These are phyloP conservation scores for Sylvicapra grimmia DNA, from an alignment of 2,113 vertebrate genomes.

Conservation along the genomic window DNA sequence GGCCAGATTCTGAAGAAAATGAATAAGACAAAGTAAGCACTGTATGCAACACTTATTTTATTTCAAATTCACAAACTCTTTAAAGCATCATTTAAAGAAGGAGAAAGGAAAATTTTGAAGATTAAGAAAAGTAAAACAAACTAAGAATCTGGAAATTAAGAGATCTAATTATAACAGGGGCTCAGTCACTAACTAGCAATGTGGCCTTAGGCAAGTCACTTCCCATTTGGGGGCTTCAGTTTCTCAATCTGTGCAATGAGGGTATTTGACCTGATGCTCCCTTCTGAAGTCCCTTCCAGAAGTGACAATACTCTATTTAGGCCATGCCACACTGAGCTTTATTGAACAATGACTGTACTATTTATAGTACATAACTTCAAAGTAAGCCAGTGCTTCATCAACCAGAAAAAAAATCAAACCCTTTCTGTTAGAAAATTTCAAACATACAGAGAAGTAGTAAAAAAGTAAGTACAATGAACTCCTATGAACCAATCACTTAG, in stretches of 20 bases:
- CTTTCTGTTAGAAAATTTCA: not conserved
- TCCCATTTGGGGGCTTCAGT: not conserved
- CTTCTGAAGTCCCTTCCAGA: not conserved
- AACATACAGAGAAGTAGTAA: constrained; percentile 3
- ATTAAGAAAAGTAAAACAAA: not conserved
- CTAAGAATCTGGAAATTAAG: not conserved
- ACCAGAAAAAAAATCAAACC: not conserved
- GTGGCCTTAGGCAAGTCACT: not conserved
- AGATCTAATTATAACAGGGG: not conserved
- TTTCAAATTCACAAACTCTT: not conserved
- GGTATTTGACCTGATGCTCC: not conserved
- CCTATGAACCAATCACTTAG: not conserved
- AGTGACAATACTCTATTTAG: not conserved
- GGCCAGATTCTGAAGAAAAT: constrained; percentile 89
- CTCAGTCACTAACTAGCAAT: not conserved
- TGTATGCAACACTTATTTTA: not conserved
- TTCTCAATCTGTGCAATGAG: not conserved
- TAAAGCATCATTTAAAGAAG: not conserved
- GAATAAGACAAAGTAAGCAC: not conserved
- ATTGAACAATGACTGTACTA: not conserved
- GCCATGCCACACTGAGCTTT: not conserved
- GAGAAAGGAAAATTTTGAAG: not conserved
- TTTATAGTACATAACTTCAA: not conserved
- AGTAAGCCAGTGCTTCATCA: not conserved
- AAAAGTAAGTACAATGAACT: not conserved